A percentile compares a stretch with the other conserved stretches of the same genome.
These are phyloP conservation scores for Pseudomyrmex pallidus DNA, from an alignment of 1,140 invertebrate genomes.

Conservation along the genomic window DNA sequence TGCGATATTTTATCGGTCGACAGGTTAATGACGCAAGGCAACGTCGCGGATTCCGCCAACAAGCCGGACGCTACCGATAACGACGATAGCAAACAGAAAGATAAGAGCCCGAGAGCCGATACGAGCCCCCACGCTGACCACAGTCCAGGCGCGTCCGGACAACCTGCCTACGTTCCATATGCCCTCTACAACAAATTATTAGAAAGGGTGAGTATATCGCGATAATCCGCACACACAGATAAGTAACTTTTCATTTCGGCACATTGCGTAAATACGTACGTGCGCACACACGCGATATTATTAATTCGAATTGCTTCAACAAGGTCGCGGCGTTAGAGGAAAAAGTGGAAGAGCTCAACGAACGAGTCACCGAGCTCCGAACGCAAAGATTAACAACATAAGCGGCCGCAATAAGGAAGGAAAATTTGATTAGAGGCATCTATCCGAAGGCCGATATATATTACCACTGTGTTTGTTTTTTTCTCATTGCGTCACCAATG, in stretches of 20 bases:
- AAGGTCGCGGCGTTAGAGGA: constrained; percentile 81
- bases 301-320: constrained; percentile 59
- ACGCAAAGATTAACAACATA: constrained; percentile 75
- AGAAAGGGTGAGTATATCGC: constrained; percentile 78
- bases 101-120: constrained; percentile 72
- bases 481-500: constrained; percentile 64
- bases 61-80: constrained; percentile 73
- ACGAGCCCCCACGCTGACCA: constrained; percentile 59
- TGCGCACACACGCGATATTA: constrained; percentile 16
- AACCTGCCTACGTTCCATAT: constrained; percentile 82
- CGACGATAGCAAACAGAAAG: constrained; percentile 76
- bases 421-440: constrained; percentile 63
- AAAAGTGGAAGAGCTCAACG: constrained; percentile 79
- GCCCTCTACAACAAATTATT: constrained; percentile 81
- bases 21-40: constrained; percentile 55
- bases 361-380: constrained; percentile 75
- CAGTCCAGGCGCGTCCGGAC: constrained; percentile 63
- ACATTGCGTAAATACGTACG: constrained; percentile 2
- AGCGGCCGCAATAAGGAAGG: constrained; percentile 71
- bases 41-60: constrained; percentile 57
- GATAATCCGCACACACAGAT: neutral
- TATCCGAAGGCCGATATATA: constrained; percentile 30
- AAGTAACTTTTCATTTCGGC: constrained; percentile 8
- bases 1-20: neutral
- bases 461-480: constrained; percentile 60